phyloP scores from a whole-genome alignment of 2,888 invertebrate genomes.

The Teleiodes luculella region DNA sequence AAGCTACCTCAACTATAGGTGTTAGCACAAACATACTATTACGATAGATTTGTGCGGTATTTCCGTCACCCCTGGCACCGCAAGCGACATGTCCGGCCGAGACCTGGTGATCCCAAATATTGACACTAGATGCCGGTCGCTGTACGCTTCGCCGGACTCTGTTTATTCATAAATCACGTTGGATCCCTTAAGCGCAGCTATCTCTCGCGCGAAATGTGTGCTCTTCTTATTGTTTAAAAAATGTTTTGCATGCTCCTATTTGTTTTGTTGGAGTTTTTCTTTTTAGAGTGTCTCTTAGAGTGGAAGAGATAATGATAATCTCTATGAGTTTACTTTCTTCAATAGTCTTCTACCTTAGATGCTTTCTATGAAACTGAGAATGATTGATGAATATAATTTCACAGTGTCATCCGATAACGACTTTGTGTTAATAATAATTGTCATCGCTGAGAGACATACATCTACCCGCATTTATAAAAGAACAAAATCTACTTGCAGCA shows the following conservation, averaged over 20 bases:
- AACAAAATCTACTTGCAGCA: too few relatives aligned
- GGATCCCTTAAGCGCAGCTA: neutral
- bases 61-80: slow-evolving; percentile 1
- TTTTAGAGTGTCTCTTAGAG: too few relatives aligned
- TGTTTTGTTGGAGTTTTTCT: neutral
- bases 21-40: neutral
- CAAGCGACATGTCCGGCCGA: neutral
- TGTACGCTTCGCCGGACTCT: slow-evolving; percentile 13
- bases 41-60: neutral
- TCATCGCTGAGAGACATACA: too few relatives aligned
- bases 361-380: too few relatives aligned
- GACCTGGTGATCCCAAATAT: slow-evolving; percentile 52
- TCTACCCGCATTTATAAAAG: too few relatives aligned
- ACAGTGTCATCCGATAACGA: too few relatives aligned
- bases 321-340: too few relatives aligned
- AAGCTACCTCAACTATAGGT: too few relatives aligned
- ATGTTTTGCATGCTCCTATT: neutral
- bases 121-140: slow-evolving; percentile 45
- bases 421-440: too few relatives aligned
- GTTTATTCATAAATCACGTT: slow-evolving; percentile 10
- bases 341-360: too few relatives aligned
- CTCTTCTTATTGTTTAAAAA: neutral
- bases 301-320: too few relatives aligned
- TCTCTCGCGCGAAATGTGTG: slow-evolving; percentile 9
- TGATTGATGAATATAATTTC: too few relatives aligned